Base-by-base conservation (phyloP, 2,888 invertebrate species). In the Conchocele bisecta region DNA sequence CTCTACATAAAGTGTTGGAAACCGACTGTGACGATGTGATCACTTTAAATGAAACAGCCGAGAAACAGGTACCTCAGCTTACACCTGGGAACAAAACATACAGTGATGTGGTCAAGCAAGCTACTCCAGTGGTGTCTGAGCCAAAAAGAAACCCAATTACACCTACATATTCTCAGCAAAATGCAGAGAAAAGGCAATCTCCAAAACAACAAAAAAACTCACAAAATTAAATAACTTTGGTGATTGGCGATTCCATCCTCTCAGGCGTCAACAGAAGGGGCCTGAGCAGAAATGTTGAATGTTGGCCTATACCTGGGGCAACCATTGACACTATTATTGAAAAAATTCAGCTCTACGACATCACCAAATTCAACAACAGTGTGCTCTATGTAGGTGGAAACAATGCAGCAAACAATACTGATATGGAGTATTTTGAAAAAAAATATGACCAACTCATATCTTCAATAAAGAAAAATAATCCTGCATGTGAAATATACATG, bases 381-480 rank as follows among this genome's bases (percentile, higher is more conserved):
- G 48, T 48, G n/a, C 15, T 48, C 3, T 48, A 48, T 48, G 48
- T 48, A 28, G 48, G 48, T 13, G 48, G 48, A 6, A 48, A 48
- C 31, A 31, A 48, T 31, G 24, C 22, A 7, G 24, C 46, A 20
- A 48, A n/a, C 26, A 48, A 48, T 48, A 48, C 48, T 48, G 48
- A 28, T 17, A 28, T 48, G 3, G 48, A 48, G 17, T 48, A 28
- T 13, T 48, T 48, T 48, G 48, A 48, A 28, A 31, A 48, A 28
- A 46, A 48, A 28, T 48, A 48, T 28, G 48, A 48, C 15, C 48
- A 48, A 17, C 28, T 48, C 26, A 5, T 48, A 5, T 17, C 15
- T 11, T 17, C 28, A 11, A 48, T 48, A 17, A 48, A 48, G 22
- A 6, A 4, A 11, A 48, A 48, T n/a, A 48, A 48, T 6, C 48